A percentile compares a stretch with the other conserved stretches of the same genome.
phyloP scores from a whole-genome alignment of 64 coral and sea anemone species.

The Platygyra sinensis region DNA sequence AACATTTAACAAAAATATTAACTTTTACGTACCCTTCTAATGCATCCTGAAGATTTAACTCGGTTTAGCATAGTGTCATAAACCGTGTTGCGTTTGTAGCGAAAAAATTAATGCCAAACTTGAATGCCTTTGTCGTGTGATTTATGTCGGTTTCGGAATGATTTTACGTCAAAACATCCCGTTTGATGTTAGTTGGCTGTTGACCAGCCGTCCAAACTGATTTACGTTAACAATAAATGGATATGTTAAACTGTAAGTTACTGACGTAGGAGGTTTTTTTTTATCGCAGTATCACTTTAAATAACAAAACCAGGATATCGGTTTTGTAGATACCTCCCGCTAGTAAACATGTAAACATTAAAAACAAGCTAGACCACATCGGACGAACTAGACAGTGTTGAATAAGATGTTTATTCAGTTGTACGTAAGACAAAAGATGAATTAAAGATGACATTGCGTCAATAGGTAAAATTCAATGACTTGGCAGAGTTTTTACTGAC shows the following conservation, averaged over 20 bases:
- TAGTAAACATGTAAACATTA: background rate
- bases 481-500: no score
- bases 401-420: background rate
- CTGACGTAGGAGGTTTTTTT: background rate
- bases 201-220: background rate
- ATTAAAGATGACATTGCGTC: background rate
- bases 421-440: background rate
- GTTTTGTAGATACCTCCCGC: background rate
- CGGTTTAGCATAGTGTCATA: no score
- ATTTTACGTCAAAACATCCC: background rate
- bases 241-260: background rate
- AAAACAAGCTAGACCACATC: background rate
- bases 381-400: background rate
- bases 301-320: slow-evolving; percentile 11
- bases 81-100: no score
- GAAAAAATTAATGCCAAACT: no score
- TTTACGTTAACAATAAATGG: background rate
- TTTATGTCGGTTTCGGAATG: background rate
- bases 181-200: background rate
- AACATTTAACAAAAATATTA: no score
- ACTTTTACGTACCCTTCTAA: no score
- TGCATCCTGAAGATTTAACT: no score
- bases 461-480: no score
- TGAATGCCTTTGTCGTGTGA: no score
- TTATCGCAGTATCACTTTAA: slow-evolving; percentile 16